Evolutionary conservation across 2,113 vertebrate genomes (phyloP).

Genomic region (Tachysurus vachellii): DNA sequence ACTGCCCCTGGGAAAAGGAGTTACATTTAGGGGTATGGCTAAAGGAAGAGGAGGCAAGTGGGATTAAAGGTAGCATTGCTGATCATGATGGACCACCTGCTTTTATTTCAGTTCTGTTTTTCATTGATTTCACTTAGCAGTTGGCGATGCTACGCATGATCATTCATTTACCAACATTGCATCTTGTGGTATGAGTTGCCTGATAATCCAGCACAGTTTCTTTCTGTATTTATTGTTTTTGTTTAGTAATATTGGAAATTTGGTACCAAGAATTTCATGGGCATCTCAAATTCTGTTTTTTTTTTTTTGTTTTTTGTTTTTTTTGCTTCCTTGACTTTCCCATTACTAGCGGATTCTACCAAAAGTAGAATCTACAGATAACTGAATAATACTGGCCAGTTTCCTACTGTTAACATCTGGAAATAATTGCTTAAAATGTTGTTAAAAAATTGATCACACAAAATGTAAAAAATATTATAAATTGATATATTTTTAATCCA

Average conservation of each 20-base stretch:
- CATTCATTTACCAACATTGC: not conserved
- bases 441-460: not conserved
- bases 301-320: not conserved
- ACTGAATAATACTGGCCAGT: not conserved
- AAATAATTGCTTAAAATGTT: not conserved
- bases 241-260: not conserved
- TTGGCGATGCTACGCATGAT: conserved; percentile 8
- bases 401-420: not conserved
- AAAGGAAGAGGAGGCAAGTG: conserved; percentile 80
- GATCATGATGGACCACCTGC: not conserved
- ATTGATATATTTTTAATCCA: not conserved
- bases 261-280: not conserved
- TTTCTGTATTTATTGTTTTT: not conserved
- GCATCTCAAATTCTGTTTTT: not conserved
- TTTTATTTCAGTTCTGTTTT: conserved; percentile 15
- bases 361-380: not conserved
- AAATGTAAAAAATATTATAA: not conserved
- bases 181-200: not conserved
- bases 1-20: conserved; percentile 84
- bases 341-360: not conserved
- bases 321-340: not conserved
- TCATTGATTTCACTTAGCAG: not conserved
- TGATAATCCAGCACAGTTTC: not conserved
- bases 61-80: conserved; percentile 76
- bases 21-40: conserved; percentile 80